These are phyloP conservation scores for Gryllus bimaculatus DNA, from an alignment of 1,140 invertebrate species.

Conservation along the genomic window DNA sequence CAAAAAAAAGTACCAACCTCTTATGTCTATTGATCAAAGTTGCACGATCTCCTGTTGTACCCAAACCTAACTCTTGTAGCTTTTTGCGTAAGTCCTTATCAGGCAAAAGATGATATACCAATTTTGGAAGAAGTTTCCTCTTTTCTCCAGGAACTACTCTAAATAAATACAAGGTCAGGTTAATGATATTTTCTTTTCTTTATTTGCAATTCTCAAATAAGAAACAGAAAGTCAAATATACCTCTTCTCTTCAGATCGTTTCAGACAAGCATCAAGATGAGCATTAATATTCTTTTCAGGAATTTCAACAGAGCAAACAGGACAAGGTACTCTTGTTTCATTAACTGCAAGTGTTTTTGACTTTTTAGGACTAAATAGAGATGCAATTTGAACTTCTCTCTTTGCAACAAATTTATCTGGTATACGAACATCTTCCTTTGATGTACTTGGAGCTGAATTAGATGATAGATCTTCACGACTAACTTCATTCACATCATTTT, in stretches of 20 bases:
- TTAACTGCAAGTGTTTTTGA: slow-evolving; percentile 27
- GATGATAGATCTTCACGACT: neutral
- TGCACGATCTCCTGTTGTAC: slow-evolving; percentile 39
- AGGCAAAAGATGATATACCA: slow-evolving; percentile 44
- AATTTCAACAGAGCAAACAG: slow-evolving; percentile 42
- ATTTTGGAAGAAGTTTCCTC: slow-evolving; percentile 41
- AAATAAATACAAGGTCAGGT: neutral
- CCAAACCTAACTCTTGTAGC: slow-evolving; percentile 41
- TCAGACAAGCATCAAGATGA: slow-evolving; percentile 46
- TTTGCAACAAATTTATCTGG: neutral
- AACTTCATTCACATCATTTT: too few relatives aligned
- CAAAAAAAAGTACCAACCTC: slow-evolving; percentile 23
- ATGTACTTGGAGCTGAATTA: neutral
- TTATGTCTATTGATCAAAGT: slow-evolving; percentile 36
- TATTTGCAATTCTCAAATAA: too few relatives aligned
- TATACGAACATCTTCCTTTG: neutral
- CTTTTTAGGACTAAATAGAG: slow-evolving; percentile 14
- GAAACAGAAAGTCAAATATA: too few relatives aligned
- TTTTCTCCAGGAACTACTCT: slow-evolving; percentile 22
- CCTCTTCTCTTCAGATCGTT: slow-evolving; percentile 24
- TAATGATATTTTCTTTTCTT: neutral
- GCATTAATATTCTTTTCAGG: slow-evolving; percentile 38
- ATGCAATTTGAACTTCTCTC: slow-evolving; percentile 8
- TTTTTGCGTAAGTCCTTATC: slow-evolving; percentile 41
- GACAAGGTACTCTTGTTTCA: slow-evolving; percentile 36